phyloP scores from a whole-genome alignment of 1,140 invertebrate species.

The Drosophila trapezifrons region DNA sequence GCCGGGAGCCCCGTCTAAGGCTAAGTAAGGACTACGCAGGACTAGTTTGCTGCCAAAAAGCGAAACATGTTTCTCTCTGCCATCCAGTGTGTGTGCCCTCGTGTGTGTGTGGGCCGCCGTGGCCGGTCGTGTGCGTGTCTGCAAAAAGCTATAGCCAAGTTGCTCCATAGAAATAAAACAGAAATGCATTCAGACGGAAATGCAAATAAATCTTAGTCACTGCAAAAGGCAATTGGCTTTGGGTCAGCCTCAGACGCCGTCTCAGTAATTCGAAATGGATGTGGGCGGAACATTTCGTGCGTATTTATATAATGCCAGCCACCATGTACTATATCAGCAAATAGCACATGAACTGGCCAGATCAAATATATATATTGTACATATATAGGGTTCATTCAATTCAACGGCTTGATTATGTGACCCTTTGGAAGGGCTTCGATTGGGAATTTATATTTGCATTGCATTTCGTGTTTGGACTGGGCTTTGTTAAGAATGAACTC shows the following conservation, averaged over 20 bases:
- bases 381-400: constrained; percentile 22
- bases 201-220: constrained; percentile 78
- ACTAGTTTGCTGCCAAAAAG: constrained; percentile 65
- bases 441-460: constrained; percentile 40
- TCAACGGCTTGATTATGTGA: constrained; percentile 32
- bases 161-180: constrained; percentile 62
- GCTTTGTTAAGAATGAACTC: constrained; percentile 28
- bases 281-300: constrained; percentile 51
- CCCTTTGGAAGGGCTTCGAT: constrained; percentile 39
- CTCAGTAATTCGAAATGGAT: constrained; percentile 39
- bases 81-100: not conserved
- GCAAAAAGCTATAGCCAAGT: constrained; percentile 41
- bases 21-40: constrained; percentile 22
- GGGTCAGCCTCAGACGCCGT: constrained; percentile 55
- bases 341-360: constrained; percentile 22
- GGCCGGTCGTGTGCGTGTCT: constrained; percentile 43
- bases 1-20: not conserved
- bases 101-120: constrained; percentile 13
- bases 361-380: constrained; percentile 25
- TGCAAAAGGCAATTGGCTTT: constrained; percentile 73
- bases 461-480: constrained; percentile 11
- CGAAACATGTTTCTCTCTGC: constrained; percentile 41
- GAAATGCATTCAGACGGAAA: constrained; percentile 74
- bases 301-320: constrained; percentile 51
- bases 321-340: constrained; percentile 14